These are phyloP conservation scores for Drosophila mercatorum DNA, from an alignment of 2,888 invertebrate genomes.

Conservation along the genomic window DNA sequence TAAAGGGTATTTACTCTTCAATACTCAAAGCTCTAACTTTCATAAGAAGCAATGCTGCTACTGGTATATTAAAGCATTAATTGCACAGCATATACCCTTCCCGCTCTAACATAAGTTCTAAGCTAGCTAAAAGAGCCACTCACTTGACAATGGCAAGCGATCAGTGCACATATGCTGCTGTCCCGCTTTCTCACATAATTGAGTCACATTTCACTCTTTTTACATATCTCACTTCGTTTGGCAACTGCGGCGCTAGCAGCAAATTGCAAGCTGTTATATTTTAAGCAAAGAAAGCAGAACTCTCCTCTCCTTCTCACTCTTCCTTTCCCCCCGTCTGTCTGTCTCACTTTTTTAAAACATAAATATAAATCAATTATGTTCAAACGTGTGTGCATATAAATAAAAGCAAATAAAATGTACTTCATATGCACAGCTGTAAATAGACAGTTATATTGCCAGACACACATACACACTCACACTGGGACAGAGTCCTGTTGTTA, in stretches of 20 bases:
- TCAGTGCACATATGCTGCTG: neutral
- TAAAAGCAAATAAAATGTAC: conserved; percentile 74
- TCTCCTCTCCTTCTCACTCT: no score
- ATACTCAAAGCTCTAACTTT: neutral
- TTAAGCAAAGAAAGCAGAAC: neutral
- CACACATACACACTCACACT: neutral
- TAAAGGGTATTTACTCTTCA: neutral
- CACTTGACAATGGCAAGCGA: neutral
- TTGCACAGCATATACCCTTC: neutral
- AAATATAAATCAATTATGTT: conserved; percentile 48
- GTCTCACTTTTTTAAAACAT: neutral
- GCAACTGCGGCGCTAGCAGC: no score
- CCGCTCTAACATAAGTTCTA: neutral
- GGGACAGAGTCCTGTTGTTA: conserved; percentile 38
- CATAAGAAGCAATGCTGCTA: neutral
- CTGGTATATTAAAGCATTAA: neutral
- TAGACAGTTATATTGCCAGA: conserved; percentile 70
- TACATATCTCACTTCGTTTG: conserved; percentile 2
- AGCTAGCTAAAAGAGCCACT: neutral
- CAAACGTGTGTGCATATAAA: conserved; percentile 62
- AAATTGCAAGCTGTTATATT: neutral
- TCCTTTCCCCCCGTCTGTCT: no score
- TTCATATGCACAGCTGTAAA: conserved; percentile 70
- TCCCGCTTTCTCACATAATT: neutral
- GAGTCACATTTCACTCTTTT: neutral